Conservation (phyloP, 2,797 vertebrate genomes). For the Adrianichthys oophorus region DNA sequence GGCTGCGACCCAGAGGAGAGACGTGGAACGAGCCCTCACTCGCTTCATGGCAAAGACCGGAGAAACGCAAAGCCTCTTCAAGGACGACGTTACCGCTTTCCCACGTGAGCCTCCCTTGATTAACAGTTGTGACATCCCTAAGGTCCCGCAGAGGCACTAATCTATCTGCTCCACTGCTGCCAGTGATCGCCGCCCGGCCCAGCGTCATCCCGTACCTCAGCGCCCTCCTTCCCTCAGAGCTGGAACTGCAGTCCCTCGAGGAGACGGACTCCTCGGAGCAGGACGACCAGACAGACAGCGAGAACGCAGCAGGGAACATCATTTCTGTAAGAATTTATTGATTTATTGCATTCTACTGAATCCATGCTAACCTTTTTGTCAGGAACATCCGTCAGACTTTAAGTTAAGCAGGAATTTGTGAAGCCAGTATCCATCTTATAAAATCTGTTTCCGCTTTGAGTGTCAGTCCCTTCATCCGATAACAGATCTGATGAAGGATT, state of each 20-base stretch:
- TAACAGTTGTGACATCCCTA: background rate
- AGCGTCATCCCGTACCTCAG: constrained; percentile 92
- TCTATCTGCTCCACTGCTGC: background rate
- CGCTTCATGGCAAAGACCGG: constrained; percentile 99
- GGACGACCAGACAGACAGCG: constrained; percentile 94
- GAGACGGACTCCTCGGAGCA: constrained; percentile 98
- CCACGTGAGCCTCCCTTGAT: constrained; percentile 78
- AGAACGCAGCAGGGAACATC: constrained; percentile 85
- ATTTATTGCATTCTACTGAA: too few relatives aligned
- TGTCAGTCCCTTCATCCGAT: too few relatives aligned
- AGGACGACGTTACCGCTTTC: constrained; percentile 92
- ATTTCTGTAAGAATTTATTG: constrained; percentile 66
- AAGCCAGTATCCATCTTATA: too few relatives aligned
- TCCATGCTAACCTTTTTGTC: too few relatives aligned
- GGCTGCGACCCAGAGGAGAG: constrained; percentile 91
- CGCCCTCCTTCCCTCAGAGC: constrained; percentile 93
- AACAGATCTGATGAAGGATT: too few relatives aligned
- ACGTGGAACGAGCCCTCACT: constrained; percentile 94
- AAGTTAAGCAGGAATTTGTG: too few relatives aligned
- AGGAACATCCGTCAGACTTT: too few relatives aligned
- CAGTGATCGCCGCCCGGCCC: constrained; percentile 93
- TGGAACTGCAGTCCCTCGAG: constrained; percentile 95
- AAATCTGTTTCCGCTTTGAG: too few relatives aligned
- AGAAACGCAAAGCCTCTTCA: constrained; percentile 96
- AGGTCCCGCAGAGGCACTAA: rapidly evolving